A percentile compares a stretch with the other conserved stretches of the same genome.
These are phyloP conservation scores for Coluber constrictor DNA, from an alignment of 2,797 vertebrate genomes.

Conservation along the genomic window DNA sequence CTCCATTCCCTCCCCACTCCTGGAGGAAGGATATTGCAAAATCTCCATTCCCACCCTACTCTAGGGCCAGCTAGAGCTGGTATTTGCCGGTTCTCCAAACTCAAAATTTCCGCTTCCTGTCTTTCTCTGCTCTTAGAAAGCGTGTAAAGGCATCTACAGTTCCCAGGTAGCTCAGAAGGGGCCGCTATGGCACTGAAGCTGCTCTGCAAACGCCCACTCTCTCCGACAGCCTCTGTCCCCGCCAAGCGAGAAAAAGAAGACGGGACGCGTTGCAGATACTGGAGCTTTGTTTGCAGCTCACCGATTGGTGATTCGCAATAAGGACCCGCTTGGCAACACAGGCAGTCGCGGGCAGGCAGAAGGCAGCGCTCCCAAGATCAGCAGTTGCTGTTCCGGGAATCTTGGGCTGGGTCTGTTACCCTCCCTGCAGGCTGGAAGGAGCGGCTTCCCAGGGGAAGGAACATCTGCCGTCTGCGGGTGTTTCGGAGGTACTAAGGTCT, in stretches of 20 bases:
- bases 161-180: background rate
- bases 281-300: background rate
- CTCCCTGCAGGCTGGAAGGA: background rate
- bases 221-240: background rate
- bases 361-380: background rate
- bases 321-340: background rate
- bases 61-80: too few relatives aligned
- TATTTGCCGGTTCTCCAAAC: too few relatives aligned
- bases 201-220: background rate
- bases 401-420: background rate
- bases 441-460: background rate
- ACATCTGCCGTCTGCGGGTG: background rate
- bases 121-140: background rate
- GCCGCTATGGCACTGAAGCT: background rate
- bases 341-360: background rate
- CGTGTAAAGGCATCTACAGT: background rate
- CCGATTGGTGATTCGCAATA: background rate
- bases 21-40: too few relatives aligned
- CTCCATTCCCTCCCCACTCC: too few relatives aligned
- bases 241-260: background rate
- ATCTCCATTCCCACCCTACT: too few relatives aligned
- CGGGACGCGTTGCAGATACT: background rate
- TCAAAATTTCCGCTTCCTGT: background rate
- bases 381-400: background rate
- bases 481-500: background rate